A percentile compares a stretch with the other conserved stretches of the same genome.
These are phyloP conservation scores for cattle (Bos taurus) DNA, from an alignment of 2,113 vertebrate genomes.

Conservation along the genomic window ARS-UCD2.0 NC_037336.1:81523501-81524000, in stretches of 20 bases:
- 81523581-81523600: too few species aligned
- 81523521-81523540: too few species aligned
- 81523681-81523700: background rate
- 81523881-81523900: background rate
- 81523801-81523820: slow-evolving; percentile 34
- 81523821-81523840: background rate
- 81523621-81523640: too few species aligned
- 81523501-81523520: too few species aligned
- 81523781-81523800: background rate
- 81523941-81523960: background rate
- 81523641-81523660: background rate
- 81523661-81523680: background rate
- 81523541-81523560: too few species aligned
- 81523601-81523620: too few species aligned
- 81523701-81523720: background rate
- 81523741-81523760: background rate
- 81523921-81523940: slow-evolving; percentile 32
- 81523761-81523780: background rate
- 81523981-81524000: background rate
- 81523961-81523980: background rate
- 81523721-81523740: background rate
- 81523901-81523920: background rate
- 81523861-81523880: slow-evolving; percentile 47
- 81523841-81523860: slow-evolving; percentile 64
- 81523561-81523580: too few species aligned